Evolutionary conservation across 2,888 invertebrate species (phyloP), one percentile per base, ranked within the genome.

Genomic region (Tuta absoluta): DNA sequence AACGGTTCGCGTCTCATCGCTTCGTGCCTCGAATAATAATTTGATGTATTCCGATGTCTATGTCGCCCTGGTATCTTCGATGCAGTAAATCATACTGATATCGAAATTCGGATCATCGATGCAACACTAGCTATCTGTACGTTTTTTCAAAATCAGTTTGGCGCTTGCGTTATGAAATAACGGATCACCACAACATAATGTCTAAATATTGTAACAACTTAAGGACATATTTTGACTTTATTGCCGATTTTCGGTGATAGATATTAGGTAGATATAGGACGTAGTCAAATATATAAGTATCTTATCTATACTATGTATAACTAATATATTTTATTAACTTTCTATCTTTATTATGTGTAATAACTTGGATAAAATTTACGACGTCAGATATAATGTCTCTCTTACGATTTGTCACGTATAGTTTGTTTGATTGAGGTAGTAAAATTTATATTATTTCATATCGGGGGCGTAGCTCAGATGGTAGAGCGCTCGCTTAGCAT

Each of bases 401-500:
- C 0, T 11, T 49, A 17, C 1, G 10, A 49, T 23, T 53, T 14
- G 23, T 53, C 51, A 53, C 24, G 51, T 53, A 53, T 51, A 11
- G 11, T 21, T 0, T 21, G 7, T 49, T 49, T 11, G 23, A 53
- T 51, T 14, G 14, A 24, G 51, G 14, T 53, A 23, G 23, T 49
- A 23, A 53, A 23, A 23, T 53, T 5, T 24, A 24, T 0, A 19
- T 2, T 4, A 4, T 24, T 1, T 14, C 12, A 21, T 23, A 53
- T 48, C 61, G 86, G 86, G 86, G 86, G 85, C 86, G 86, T 87
- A 87, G 86, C 87, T 87, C 87, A 86, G 85, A 85, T 87, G 86
- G 85, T 85, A 86, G 84, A 86, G 86, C 87, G 89, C 88, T 89
- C 86, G 88, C 87, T 87, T 87, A 87, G 88, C 88, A 88, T 87